A percentile compares a stretch with the other conserved stretches of the same genome.
These are phyloP conservation scores for Coranthus polyacanthus DNA, from an alignment of 2,797 vertebrate species.

Conservation along the genomic window DNA sequence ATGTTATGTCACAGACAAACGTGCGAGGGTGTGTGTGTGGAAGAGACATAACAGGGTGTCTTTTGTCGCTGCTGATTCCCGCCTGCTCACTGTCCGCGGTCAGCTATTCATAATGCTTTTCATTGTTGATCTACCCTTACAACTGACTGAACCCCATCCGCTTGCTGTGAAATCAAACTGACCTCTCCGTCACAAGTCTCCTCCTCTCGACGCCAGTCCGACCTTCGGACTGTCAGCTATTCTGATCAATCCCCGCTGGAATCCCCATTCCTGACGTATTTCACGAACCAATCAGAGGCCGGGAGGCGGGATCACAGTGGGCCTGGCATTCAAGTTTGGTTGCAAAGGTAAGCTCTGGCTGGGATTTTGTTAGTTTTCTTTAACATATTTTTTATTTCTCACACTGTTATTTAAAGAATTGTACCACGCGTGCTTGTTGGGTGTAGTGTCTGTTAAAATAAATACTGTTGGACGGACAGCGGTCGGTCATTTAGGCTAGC, in stretches of 20 bases:
- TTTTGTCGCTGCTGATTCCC: constrained; percentile 24
- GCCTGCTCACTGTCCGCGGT: constrained; percentile 13
- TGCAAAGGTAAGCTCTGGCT: constrained; percentile 78
- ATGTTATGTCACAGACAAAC: background rate
- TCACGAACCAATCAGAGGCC: constrained; percentile 53
- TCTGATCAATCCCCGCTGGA: constrained; percentile 58
- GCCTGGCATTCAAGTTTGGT: constrained; percentile 80
- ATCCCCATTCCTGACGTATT: background rate
- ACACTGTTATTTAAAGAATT: constrained; percentile 3
- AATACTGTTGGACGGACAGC: background rate
- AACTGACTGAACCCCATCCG: constrained; percentile 54
- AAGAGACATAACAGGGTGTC: constrained; percentile 6
- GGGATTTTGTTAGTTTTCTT: constrained; percentile 80
- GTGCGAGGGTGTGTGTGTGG: background rate
- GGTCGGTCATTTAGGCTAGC: constrained; percentile 34
- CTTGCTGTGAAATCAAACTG: constrained; percentile 61
- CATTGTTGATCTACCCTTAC: constrained; percentile 41
- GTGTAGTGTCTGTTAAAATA: constrained; percentile 17
- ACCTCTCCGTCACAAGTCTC: constrained; percentile 55
- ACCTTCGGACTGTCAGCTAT: constrained; percentile 45
- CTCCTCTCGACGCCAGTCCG: constrained; percentile 61
- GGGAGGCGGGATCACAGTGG: constrained; percentile 64
- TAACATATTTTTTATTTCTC: constrained; percentile 55
- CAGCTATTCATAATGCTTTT: constrained; percentile 16
- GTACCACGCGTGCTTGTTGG: background rate